phyloP scores from a whole-genome alignment of 2,797 vertebrate genomes.

The Hapalemur alaotrensis region DNA sequence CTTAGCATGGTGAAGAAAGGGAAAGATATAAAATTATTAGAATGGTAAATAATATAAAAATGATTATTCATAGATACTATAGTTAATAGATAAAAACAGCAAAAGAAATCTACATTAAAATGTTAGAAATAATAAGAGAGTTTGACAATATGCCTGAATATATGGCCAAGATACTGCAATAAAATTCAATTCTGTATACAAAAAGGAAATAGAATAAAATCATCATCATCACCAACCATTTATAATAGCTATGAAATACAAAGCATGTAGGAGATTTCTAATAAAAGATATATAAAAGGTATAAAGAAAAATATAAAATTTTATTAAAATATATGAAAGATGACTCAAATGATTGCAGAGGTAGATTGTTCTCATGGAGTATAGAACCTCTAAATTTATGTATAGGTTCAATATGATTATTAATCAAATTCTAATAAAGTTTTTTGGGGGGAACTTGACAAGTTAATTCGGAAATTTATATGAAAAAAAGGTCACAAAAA shows the following conservation, averaged over 20 bases:
- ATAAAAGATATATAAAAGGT: not conserved
- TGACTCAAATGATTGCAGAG: not conserved
- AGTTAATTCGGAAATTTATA: not conserved
- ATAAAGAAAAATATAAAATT: not conserved
- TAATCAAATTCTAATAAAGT: not conserved
- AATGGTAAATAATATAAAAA: not conserved
- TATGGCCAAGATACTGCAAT: not conserved
- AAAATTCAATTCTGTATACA: not conserved
- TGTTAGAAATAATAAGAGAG: not conserved
- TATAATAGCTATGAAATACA: not conserved
- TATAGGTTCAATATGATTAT: not conserved
- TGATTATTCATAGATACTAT: not conserved
- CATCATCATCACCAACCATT: not conserved
- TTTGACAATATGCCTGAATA: not conserved
- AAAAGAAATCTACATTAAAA: not conserved
- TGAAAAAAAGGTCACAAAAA: not conserved
- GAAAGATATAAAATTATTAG: not conserved
- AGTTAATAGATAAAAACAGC: not conserved
- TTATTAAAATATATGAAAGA: not conserved
- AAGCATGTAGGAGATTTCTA: not conserved
- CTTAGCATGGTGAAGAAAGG: not conserved
- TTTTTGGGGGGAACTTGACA: not conserved
- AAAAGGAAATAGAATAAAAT: not conserved
- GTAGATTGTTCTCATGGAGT: not conserved
- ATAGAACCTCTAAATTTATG: not conserved